Evolutionary conservation across 2,888 invertebrate genomes (phyloP).

Genomic region (Galeopsomyia nigrocyanea): DNA sequence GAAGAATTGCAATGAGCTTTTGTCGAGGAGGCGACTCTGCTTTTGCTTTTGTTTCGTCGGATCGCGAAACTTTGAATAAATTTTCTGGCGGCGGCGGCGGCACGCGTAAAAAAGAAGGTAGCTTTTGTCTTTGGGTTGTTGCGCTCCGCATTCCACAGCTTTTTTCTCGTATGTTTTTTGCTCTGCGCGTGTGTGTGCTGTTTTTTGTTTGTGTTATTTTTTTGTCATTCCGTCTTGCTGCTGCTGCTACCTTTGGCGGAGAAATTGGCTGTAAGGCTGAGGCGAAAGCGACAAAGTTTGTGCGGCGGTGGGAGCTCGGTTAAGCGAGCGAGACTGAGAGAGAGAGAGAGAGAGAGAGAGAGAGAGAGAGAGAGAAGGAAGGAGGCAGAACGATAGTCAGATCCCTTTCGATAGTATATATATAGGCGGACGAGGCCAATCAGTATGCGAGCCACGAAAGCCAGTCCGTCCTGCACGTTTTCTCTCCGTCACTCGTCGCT

Average conservation of each 20-base stretch:
- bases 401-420: constrained; percentile 43
- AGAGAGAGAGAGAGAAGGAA: constrained; percentile 15
- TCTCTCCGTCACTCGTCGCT: constrained; percentile 46
- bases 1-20: too few relatives aligned
- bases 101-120: constrained; percentile 27
- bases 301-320: neutral
- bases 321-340: neutral
- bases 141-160: neutral
- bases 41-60: neutral
- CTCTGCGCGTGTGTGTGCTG: too few relatives aligned
- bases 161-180: neutral
- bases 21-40: neutral
- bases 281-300: constrained; percentile 36
- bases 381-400: constrained; percentile 31
- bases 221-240: neutral
- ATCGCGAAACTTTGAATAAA: constrained; percentile 30
- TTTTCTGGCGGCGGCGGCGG: neutral
- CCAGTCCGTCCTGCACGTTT: constrained; percentile 51
- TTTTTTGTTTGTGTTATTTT: too few relatives aligned
- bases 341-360: constrained; percentile 11
- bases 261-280: constrained; percentile 34
- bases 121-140: constrained; percentile 35
- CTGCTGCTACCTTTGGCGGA: constrained; percentile 20
- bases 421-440: constrained; percentile 55
- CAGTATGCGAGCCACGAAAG: constrained; percentile 68